Percentiles rank a stretch among this genome's conserved stretches.
phyloP scores from a whole-genome alignment of 2,888 invertebrate species.

The Laspeyria flexula region DNA sequence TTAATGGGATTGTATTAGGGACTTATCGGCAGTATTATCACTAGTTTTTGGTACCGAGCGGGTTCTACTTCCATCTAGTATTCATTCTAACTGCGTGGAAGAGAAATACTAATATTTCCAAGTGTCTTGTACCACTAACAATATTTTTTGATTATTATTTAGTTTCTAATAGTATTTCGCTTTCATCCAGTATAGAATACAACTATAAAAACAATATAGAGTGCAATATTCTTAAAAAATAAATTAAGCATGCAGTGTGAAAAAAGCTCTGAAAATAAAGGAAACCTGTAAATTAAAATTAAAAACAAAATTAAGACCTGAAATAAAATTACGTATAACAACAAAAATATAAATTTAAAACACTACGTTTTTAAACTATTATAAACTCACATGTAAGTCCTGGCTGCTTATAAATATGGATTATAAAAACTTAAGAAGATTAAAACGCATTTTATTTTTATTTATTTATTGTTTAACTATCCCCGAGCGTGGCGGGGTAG shows the following conservation, averaged over 20 bases:
- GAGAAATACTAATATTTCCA: too few relatives aligned
- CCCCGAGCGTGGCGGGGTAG: slow-evolving; percentile 66
- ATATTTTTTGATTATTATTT: too few relatives aligned
- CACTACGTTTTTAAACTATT: background rate
- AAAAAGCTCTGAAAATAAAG: slow-evolving; percentile 2
- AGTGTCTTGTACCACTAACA: too few relatives aligned
- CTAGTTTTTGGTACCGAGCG: too few relatives aligned
- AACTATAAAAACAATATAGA: background rate
- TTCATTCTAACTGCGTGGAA: too few relatives aligned
- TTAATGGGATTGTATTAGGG: too few relatives aligned
- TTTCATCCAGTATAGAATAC: too few relatives aligned
- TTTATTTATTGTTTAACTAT: slow-evolving; percentile 81
- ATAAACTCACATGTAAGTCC: slow-evolving; percentile 68
- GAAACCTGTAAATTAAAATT: slow-evolving; percentile 24
- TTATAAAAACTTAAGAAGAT: slow-evolving; percentile 33
- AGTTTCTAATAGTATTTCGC: too few relatives aligned
- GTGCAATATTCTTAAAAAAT: background rate
- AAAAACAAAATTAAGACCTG: slow-evolving; percentile 15
- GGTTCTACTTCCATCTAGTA: too few relatives aligned
- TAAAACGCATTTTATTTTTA: slow-evolving; percentile 54
- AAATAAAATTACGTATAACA: slow-evolving; percentile 1
- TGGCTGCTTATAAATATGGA: slow-evolving; percentile 56
- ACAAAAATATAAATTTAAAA: background rate
- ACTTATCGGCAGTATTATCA: too few relatives aligned
- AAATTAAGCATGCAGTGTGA: background rate